phyloP scores from a whole-genome alignment of 2,888 invertebrate genomes.

The Phortica okadai region DNA sequence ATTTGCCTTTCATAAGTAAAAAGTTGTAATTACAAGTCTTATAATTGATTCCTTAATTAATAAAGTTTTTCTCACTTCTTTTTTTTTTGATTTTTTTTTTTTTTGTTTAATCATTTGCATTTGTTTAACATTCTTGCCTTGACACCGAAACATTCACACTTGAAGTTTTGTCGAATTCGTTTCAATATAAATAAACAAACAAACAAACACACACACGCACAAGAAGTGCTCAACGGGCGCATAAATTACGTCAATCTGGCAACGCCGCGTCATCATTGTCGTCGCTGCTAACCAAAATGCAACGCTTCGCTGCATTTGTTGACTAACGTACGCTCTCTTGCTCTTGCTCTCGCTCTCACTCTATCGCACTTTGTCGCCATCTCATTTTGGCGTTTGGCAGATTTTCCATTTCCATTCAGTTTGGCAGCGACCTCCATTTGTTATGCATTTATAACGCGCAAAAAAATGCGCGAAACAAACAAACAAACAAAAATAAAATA shows the following conservation, averaged over 20 bases:
- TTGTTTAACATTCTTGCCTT: constrained; percentile 42
- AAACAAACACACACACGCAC: not conserved
- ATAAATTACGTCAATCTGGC: constrained; percentile 55
- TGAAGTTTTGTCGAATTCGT: constrained; percentile 9
- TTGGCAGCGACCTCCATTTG: constrained; percentile 70
- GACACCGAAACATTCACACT: constrained; percentile 55
- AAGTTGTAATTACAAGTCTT: not conserved
- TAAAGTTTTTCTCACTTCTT: not conserved
- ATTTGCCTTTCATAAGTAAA: constrained; percentile 40
- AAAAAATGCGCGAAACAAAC: constrained; percentile 5
- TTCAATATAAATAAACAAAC: not conserved
- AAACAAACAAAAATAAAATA: constrained; percentile 6
- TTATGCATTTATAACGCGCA: constrained; percentile 66
- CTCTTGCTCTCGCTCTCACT: not conserved
- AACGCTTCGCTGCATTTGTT: constrained; percentile 63
- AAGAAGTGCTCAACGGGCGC: not conserved
- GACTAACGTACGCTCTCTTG: not conserved
- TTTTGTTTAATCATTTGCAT: not conserved
- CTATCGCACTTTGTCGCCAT: not conserved
- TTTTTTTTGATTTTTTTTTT: not conserved
- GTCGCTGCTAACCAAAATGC: constrained; percentile 57
- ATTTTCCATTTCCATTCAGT: constrained; percentile 59
- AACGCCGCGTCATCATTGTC: constrained; percentile 47
- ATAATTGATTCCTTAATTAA: constrained; percentile 27
- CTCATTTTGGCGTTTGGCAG: constrained; percentile 36